phyloP scores from a whole-genome alignment of 1,140 invertebrate species.

The Bombus huntii region DNA sequence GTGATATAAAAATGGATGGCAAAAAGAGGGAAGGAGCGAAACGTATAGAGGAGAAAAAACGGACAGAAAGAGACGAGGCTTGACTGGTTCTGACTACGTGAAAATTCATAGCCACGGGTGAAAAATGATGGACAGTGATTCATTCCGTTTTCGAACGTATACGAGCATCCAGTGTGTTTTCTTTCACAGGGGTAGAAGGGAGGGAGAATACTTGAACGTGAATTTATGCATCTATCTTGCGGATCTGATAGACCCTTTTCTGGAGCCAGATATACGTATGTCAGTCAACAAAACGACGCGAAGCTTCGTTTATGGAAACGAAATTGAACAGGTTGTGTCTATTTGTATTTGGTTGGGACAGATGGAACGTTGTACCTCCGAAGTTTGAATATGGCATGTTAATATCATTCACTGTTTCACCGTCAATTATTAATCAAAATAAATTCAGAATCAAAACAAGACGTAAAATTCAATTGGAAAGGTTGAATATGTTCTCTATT shows the following conservation, averaged over 20 bases:
- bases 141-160: neutral
- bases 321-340: too few species aligned
- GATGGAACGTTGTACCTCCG: too few species aligned
- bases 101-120: neutral
- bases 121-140: constrained; percentile 48
- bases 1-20: neutral
- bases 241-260: neutral
- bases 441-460: too few species aligned
- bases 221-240: constrained; percentile 23
- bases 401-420: too few species aligned
- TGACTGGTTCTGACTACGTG: constrained; percentile 5
- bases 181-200: neutral
- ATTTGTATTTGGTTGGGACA: too few species aligned
- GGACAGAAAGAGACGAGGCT: neutral
- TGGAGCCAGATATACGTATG: neutral
- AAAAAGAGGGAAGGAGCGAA: neutral
- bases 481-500: too few species aligned
- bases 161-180: too few species aligned
- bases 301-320: neutral
- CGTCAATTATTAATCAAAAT: too few species aligned
- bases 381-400: too few species aligned
- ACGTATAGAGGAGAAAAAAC: neutral
- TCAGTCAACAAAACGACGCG: neutral
- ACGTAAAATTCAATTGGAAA: too few species aligned
- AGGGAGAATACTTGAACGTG: constrained; percentile 12